Evolutionary conservation across 2,888 invertebrate genomes (phyloP).

Genomic region (Mesorhabditis spiculigera): DNA sequence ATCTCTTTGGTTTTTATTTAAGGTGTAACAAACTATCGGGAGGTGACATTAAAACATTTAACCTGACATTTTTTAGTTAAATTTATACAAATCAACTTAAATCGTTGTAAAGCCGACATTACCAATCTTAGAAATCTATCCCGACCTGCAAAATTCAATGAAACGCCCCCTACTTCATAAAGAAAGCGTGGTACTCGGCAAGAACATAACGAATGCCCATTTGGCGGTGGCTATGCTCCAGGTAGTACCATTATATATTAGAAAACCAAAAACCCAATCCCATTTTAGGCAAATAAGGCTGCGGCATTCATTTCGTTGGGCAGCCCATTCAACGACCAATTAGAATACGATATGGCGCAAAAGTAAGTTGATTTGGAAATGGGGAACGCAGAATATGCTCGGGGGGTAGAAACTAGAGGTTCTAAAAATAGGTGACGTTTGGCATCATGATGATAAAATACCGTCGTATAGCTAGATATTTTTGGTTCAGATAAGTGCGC

Average conservation of each 20-base stretch:
- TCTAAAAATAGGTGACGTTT: too few relatives aligned
- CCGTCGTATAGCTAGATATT: too few relatives aligned
- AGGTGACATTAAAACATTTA: too few relatives aligned
- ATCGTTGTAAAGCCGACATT: too few relatives aligned
- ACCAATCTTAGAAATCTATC: neutral
- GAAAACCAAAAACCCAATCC: neutral
- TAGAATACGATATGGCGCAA: slow-evolving; percentile 1
- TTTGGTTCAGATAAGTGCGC: too few relatives aligned
- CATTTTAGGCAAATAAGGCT: neutral
- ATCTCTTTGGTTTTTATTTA: too few relatives aligned
- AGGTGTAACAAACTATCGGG: too few relatives aligned
- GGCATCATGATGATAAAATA: too few relatives aligned
- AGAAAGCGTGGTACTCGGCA: neutral
- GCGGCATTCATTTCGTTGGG: neutral
- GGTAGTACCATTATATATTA: neutral
- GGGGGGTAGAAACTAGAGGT: too few relatives aligned
- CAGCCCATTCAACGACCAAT: neutral
- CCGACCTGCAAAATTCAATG: neutral
- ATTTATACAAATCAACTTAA: too few relatives aligned
- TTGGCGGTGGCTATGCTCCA: slow-evolving; percentile 3
- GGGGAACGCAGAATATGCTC: too few relatives aligned
- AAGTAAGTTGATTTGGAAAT: neutral
- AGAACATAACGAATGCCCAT: slow-evolving; percentile 3
- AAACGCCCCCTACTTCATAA: neutral
- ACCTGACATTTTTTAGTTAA: too few relatives aligned